Conservation (phyloP, 1,140 invertebrate species). For the Drosophila nigrodunni region DNA sequence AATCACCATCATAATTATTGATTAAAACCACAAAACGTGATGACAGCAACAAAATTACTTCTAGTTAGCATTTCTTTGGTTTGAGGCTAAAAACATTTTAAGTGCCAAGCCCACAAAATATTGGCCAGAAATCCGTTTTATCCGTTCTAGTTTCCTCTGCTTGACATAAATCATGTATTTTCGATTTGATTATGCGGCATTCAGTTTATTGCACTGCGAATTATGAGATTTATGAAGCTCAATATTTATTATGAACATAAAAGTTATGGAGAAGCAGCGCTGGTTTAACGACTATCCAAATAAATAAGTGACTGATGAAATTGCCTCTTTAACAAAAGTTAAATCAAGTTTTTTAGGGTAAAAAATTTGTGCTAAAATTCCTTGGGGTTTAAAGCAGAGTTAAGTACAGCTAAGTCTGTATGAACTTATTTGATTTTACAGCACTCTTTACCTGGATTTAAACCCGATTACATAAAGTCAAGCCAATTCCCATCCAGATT, state of each 20-base stretch:
- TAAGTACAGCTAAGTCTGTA: too few relatives aligned
- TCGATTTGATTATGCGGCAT: not conserved
- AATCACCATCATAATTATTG: slow-evolving; percentile 45
- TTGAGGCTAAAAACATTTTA: not conserved
- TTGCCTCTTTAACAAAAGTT: too few relatives aligned
- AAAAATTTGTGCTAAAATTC: too few relatives aligned
- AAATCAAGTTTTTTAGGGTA: too few relatives aligned
- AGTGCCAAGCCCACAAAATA: not conserved
- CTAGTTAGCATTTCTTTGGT: not conserved
- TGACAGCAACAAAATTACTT: slow-evolving; percentile 1
- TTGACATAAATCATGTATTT: not conserved
- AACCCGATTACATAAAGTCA: too few relatives aligned
- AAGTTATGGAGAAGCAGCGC: not conserved
- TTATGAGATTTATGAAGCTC: not conserved
- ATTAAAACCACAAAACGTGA: slow-evolving; percentile 25
- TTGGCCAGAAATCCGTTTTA: too few relatives aligned
- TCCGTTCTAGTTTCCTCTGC: not conserved
- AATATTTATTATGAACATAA: not conserved
- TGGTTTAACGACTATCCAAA: not conserved
- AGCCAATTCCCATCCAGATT: too few relatives aligned
- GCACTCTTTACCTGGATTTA: too few relatives aligned
- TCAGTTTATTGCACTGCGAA: too few relatives aligned
- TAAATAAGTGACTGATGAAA: too few relatives aligned
- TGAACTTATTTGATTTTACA: too few relatives aligned
- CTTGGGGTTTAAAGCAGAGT: too few relatives aligned